Base-by-base conservation (phyloP, 2,797 vertebrate genomes). In the Distichodus sexfasciatus region DNA sequence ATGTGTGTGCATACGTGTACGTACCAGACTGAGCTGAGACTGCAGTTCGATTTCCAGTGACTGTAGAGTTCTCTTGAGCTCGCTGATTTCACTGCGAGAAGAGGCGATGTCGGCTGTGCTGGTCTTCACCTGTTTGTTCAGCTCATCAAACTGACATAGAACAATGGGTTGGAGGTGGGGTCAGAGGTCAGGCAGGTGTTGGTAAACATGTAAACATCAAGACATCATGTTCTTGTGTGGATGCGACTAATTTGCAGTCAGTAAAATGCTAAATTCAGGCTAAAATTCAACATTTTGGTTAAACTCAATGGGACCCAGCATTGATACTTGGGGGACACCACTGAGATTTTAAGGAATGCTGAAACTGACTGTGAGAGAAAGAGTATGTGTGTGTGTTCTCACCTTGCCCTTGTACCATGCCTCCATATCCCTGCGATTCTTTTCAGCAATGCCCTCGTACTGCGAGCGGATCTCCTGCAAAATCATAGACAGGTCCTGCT, bases 341-440 rank as follows among this genome's bases (percentile, higher is more conserved):
- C n/a, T n/a, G n/a, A n/a, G n/a, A n/a, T n/a, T n/a, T n/a, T n/a
- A n/a, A n/a, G n/a, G n/a, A n/a, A n/a, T n/a, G n/a, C n/a, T n/a
- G n/a, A n/a, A n/a, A n/a, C n/a, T n/a, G n/a, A n/a, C n/a, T n/a
- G n/a, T n/a, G n/a, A n/a, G n/a, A n/a, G n/a, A 38, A 38, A 12
- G 1, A 40, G 3, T 40, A 14, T n/a, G n/a, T n/a, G n/a, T n/a
- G n/a, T n/a, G n/a, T n/a, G 35, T 6, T 5, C 82, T 84, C 71
- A 92, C 91, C 89, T 91, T 91, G 71, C 0, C 66, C 41, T 91
- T 86, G 85, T 89, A 90, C 91, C 91, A 92, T 5, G 6, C 8
- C 3, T 90, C 90, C 75, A 88, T 89, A 0, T 92, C 84, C 0
- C 72, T 53, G 10, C 85, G 86, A 77, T 84, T 90, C 84, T 90